Percentiles rank a stretch among this genome's conserved stretches.
Conservation (phyloP, 2,113 vertebrate genomes). For the Sigmodon hispidus region DNA sequence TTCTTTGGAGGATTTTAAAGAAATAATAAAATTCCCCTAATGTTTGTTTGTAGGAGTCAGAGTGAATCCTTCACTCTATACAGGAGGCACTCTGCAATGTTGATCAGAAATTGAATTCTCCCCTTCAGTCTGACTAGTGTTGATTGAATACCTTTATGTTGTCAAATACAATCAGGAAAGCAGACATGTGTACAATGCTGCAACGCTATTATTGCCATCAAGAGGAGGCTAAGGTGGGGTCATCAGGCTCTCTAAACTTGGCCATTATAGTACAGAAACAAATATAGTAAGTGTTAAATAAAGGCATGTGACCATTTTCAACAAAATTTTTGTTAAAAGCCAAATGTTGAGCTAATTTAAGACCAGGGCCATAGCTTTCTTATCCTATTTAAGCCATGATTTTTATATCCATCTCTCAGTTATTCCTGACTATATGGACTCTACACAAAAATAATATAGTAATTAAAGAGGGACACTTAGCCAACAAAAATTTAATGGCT, state of each 20-base stretch:
- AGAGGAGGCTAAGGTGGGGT: neutral
- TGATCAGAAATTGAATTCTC: slow-evolving; percentile 26
- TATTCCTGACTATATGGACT: neutral
- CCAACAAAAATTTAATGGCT: neutral
- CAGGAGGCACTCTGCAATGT: neutral
- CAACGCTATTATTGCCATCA: neutral
- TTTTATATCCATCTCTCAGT: neutral
- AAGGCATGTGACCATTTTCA: neutral
- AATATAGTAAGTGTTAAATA: neutral
- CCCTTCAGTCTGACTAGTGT: neutral
- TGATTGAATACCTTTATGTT: neutral
- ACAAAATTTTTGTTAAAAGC: neutral
- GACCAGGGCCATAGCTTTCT: neutral
- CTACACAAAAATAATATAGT: neutral
- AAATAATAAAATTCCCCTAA: neutral
- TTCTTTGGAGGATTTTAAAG: neutral
- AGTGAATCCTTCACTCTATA: neutral
- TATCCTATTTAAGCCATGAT: neutral
- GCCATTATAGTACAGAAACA: neutral
- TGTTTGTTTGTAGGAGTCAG: neutral
- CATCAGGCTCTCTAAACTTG: neutral
- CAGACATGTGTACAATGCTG: neutral
- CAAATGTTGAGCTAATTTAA: neutral
- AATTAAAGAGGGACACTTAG: slow-evolving; percentile 15
- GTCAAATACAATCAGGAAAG: neutral